These are phyloP conservation scores for Palythoa heliodiscus DNA, from an alignment of 92 coral and sea anemone genomes.

Conservation along the genomic window DNA sequence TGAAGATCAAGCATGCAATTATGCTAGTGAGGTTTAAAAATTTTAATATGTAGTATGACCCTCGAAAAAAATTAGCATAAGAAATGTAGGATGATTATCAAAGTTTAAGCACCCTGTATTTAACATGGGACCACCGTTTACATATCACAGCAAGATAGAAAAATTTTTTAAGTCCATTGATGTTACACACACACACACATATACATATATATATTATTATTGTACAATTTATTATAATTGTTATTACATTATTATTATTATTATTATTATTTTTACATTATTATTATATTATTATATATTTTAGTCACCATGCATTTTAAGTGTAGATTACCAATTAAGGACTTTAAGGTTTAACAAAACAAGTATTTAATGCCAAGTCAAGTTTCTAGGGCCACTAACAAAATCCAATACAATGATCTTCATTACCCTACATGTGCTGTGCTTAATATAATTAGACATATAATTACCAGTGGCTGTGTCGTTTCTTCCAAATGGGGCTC, in stretches of 20 bases:
- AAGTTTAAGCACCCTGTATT: background rate
- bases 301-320: conserved; percentile 1
- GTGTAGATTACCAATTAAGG: background rate
- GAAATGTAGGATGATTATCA: background rate
- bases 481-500: conserved; percentile 43
- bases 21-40: conserved; percentile 10
- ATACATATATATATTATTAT: too few relatives aligned
- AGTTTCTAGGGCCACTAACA: background rate
- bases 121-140: background rate
- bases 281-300: background rate
- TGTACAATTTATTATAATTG: too few relatives aligned
- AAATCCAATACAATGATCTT: conserved; percentile 8
- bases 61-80: too few relatives aligned
- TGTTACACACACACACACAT: too few relatives aligned
- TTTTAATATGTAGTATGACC: background rate
- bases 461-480: conserved; percentile 57
- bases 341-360: background rate
- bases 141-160: background rate
- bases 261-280: background rate
- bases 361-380: background rate
- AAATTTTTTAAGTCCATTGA: background rate
- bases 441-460: background rate
- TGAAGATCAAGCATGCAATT: conserved; percentile 2
- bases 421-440: conserved; percentile 15
- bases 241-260: too few relatives aligned